phyloP scores from a whole-genome alignment of 2,113 vertebrate species.

The Dicerorhinus sumatrensis region DNA sequence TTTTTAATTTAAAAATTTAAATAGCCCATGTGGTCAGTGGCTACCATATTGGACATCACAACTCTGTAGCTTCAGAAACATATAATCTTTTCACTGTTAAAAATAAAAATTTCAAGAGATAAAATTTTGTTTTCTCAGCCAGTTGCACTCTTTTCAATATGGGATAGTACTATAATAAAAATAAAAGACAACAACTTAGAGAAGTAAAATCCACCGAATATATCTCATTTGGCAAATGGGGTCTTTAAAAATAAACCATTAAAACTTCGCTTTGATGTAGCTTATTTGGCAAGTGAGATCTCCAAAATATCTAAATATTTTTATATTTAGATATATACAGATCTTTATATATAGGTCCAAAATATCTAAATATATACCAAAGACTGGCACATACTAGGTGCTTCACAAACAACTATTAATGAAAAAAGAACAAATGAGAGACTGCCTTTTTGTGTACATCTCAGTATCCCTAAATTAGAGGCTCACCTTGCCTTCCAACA shows the following conservation, averaged over 20 bases:
- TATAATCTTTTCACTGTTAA: background rate
- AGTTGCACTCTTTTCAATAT: background rate
- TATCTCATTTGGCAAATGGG: background rate
- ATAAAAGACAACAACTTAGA: background rate
- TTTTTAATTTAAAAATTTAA: constrained; percentile 52
- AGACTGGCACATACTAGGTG: background rate
- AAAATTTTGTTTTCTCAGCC: constrained; percentile 20
- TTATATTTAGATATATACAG: too few species aligned
- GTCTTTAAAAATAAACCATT: background rate
- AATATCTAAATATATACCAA: background rate
- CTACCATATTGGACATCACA: background rate
- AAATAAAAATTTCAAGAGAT: constrained; percentile 35
- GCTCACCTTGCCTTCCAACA: background rate
- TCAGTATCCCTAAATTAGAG: background rate
- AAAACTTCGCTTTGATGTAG: background rate
- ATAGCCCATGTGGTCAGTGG: background rate
- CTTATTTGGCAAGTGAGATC: background rate
- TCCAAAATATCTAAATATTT: background rate
- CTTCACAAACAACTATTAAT: constrained; percentile 1
- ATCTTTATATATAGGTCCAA: background rate
- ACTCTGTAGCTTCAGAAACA: background rate
- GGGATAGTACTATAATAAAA: background rate
- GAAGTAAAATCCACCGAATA: background rate
- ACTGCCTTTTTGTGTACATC: background rate
- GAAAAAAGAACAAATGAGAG: background rate